Base-by-base conservation (phyloP, 2,888 invertebrate species). In the Chymomyza amoena region DNA sequence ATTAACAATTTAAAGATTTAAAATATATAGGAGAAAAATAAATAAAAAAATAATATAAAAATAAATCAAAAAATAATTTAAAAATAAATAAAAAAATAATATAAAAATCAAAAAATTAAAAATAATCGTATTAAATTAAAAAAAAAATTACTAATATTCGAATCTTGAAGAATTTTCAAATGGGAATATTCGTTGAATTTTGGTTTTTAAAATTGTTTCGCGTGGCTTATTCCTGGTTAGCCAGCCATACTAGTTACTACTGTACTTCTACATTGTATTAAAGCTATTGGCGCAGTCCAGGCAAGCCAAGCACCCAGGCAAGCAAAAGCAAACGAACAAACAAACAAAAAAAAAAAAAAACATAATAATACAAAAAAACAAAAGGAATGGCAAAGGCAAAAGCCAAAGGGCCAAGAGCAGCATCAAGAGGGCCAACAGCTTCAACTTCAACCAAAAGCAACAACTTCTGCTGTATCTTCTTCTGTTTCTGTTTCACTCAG, bases 361-460 rank as follows among this genome's bases (percentile, higher is more conserved):
- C 1, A 6, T n/a, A 15, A 15, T n/a, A n/a, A n/a, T n/a, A n/a
- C 6, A 2, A 57, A 20, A 57, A 57, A 57, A 20, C 25, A 57
- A 20, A 18, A 32, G 20, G 32, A 59, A 56, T 52, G 16, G 16
- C 15, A 25, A 25, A 20, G 25, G 52, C 36, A 62, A 16, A n/a
- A 59, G 50, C 5, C 15, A 70, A 61, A 57, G 62, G 61, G 51
- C 60, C 64, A 45, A 68, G 54, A 66, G 61, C 39, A 45, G 61
- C 39, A 45, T 45, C 39, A 45, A 45, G 39, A 45, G 20, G 54
- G 18, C 16, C 20, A 54, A 54, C n/a, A 52, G 18, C 52, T 52
- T 52, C 18, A 18, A 25, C 52, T 52, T 52, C 18, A 18, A 25
- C 25, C 25, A 25, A 25, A 25, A 25, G 52, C 52, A 16, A 10